Conservation (phyloP, 2,113 vertebrate species). For the Cheirogaleus medius region DNA sequence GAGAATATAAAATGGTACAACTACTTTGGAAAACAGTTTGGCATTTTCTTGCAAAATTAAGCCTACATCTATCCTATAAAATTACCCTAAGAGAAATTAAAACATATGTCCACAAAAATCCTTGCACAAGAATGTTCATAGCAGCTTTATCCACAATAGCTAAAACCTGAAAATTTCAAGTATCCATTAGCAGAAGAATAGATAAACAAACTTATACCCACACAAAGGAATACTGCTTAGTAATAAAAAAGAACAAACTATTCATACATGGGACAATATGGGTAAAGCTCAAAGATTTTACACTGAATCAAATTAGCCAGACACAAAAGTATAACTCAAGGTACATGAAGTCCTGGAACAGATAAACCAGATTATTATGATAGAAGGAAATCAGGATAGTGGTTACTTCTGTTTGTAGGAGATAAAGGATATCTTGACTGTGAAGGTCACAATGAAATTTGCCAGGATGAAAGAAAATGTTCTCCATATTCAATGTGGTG, state of each 20-base stretch:
- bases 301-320: not conserved
- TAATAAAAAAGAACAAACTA: not conserved
- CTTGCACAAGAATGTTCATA: not conserved
- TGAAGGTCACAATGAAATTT: not conserved
- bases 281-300: not conserved
- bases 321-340: not conserved
- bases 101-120: not conserved
- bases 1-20: not conserved
- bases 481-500: not conserved
- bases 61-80: not conserved
- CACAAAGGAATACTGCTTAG: not conserved
- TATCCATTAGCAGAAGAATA: not conserved
- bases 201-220: not conserved
- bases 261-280: not conserved
- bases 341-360: not conserved
- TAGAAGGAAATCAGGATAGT: not conserved
- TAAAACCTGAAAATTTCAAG: not conserved
- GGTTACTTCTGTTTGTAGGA: not conserved
- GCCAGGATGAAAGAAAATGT: not conserved
- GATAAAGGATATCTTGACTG: not conserved
- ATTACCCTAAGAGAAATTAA: not conserved
- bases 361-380: not conserved
- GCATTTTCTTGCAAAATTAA: conserved; percentile 10
- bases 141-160: not conserved
- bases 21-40: not conserved